These are phyloP conservation scores for Leptobrachium leishanense DNA, from an alignment of 2,113 vertebrate genomes.

Conservation along the genomic window DNA sequence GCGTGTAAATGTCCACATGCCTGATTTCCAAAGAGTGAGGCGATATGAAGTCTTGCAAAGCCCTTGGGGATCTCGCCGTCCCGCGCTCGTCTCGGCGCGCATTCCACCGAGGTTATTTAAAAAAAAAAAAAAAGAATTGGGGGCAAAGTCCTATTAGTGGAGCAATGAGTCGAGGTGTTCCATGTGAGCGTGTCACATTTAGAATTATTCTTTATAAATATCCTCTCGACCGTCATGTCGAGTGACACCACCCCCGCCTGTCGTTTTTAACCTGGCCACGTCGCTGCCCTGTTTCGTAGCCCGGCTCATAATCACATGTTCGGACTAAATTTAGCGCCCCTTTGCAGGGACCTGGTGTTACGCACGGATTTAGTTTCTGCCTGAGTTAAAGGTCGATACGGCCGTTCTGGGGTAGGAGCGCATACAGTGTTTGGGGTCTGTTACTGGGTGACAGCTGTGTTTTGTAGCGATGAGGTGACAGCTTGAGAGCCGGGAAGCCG, in stretches of 20 bases:
- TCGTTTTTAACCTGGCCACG: background rate
- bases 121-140: background rate
- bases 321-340: constrained; percentile 24
- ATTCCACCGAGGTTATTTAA: background rate
- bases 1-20: constrained; percentile 3
- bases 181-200: too few species aligned
- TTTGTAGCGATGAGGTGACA: background rate
- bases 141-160: too few species aligned
- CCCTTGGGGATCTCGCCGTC: background rate
- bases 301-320: constrained; percentile 30
- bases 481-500: background rate
- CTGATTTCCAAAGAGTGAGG: background rate
- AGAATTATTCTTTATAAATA: too few species aligned
- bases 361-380: constrained; percentile 28
- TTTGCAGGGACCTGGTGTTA: constrained; percentile 22
- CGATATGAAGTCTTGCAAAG: background rate
- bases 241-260: constrained; percentile 3
- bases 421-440: background rate
- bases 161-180: too few species aligned
- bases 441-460: constrained; percentile 3
- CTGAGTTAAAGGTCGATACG: constrained; percentile 29
- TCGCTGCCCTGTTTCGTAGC: background rate
- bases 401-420: constrained; percentile 5
- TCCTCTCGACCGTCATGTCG: background rate
- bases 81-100: background rate